Conservation (phyloP, 2,888 invertebrate species). For the Brachylomia viminalis region DNA sequence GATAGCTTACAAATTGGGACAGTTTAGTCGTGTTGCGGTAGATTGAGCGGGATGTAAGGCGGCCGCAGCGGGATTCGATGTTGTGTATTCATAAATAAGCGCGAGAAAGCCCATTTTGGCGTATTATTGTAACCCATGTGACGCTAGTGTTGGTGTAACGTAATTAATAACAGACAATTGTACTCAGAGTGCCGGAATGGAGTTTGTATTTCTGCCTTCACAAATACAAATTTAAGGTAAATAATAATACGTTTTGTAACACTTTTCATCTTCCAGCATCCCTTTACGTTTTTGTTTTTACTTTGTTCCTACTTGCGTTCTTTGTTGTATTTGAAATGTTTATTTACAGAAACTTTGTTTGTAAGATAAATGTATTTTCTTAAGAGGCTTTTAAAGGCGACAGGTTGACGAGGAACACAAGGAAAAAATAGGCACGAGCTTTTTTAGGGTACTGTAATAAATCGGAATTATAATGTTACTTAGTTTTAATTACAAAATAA, state of each 20-base stretch:
- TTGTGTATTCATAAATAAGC: conserved; percentile 72
- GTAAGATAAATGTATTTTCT: conserved; percentile 30
- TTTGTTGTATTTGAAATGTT: conserved; percentile 48
- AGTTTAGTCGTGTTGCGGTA: conserved; percentile 76
- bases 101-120: conserved; percentile 66
- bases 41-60: conserved; percentile 73
- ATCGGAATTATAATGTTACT: not conserved
- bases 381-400: conserved; percentile 1
- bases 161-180: conserved; percentile 78
- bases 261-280: conserved; percentile 44
- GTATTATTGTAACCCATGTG: conserved; percentile 75
- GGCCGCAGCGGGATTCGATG: conserved; percentile 64
- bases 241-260: conserved; percentile 47
- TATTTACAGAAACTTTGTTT: conserved; percentile 51
- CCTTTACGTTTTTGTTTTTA: conserved; percentile 38
- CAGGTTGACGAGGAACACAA: not conserved
- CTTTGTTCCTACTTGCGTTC: conserved; percentile 45
- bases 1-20: conserved; percentile 75
- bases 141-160: conserved; percentile 81
- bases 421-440: not conserved
- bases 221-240: conserved; percentile 74
- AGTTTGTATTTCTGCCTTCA: conserved; percentile 72
- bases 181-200: conserved; percentile 78
- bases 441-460: not conserved
- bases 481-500: not conserved